phyloP scores from a whole-genome alignment of 2,797 vertebrate genomes.

The Sylvia borin region DNA sequence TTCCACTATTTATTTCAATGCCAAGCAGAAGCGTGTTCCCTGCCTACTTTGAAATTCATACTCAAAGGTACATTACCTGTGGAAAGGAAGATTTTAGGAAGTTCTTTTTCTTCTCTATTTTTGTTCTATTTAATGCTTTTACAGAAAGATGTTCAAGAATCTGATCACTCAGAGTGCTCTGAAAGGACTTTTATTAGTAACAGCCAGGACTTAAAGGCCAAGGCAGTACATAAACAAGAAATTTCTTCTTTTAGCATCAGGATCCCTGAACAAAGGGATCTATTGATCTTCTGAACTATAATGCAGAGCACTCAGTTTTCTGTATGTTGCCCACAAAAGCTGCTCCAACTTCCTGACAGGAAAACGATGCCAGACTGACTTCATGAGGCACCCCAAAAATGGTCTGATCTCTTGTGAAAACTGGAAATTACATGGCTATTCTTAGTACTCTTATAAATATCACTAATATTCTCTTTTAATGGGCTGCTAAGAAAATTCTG shows the following conservation, averaged over 20 bases:
- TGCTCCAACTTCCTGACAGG: slow-evolving; percentile 14
- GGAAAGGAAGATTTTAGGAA: neutral
- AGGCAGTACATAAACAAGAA: slow-evolving; percentile 34
- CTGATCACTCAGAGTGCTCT: slow-evolving; percentile 7
- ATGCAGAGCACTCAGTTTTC: slow-evolving; percentile 52
- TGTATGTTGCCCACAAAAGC: slow-evolving; percentile 59
- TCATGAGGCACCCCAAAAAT: neutral
- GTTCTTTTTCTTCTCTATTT: neutral
- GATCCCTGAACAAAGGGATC: slow-evolving; percentile 50
- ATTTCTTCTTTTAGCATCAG: slow-evolving; percentile 62
- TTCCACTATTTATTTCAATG: slow-evolving; percentile 38
- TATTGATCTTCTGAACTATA: slow-evolving; percentile 55
- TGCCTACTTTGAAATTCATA: slow-evolving; percentile 4
- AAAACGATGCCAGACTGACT: slow-evolving; percentile 27
- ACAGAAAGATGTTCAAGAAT: slow-evolving; percentile 7
- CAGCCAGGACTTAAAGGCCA: slow-evolving; percentile 26
- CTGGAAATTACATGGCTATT: slow-evolving; percentile 1
- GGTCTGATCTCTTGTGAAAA: neutral
- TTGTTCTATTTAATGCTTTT: neutral
- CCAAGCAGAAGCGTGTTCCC: slow-evolving; percentile 4
- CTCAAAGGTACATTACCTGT: neutral
- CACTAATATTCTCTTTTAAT: neutral
- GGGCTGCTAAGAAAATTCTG: neutral
- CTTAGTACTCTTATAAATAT: neutral
- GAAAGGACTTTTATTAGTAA: slow-evolving; percentile 56